These are phyloP conservation scores for Aphis craccivora DNA, from an alignment of 1,140 invertebrate genomes.

Conservation along the genomic window DNA sequence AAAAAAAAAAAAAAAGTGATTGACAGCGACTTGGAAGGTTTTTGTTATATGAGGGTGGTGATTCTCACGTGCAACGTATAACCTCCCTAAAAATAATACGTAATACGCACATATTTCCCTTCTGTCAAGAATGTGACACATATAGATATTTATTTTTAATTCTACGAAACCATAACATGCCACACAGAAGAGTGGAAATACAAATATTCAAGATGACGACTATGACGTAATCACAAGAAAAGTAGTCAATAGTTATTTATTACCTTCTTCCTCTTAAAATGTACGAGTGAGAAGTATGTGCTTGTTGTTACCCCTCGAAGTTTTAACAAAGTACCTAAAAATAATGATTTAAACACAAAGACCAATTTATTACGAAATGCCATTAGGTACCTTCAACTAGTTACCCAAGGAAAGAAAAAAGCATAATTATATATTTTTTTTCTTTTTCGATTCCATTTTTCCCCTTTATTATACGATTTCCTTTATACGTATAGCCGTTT, in stretches of 20 bases:
- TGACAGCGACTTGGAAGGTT: background rate
- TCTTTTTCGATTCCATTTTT: background rate
- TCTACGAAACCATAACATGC: background rate
- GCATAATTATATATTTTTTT: constrained; percentile 3
- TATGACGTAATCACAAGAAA: background rate
- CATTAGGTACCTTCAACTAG: background rate
- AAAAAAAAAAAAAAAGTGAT: background rate
- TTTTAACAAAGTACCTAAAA: background rate
- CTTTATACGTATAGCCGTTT: background rate
- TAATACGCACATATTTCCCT: background rate
- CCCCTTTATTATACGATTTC: background rate
- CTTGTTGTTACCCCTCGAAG: background rate
- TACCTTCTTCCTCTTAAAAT: background rate
- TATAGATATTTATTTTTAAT: constrained; percentile 34
- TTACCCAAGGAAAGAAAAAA: background rate
- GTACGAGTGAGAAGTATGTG: background rate
- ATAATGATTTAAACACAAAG: constrained; percentile 30
- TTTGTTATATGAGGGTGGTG: background rate
- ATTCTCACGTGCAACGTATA: background rate
- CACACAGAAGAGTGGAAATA: background rate
- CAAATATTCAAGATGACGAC: background rate
- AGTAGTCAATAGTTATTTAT: background rate
- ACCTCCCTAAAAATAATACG: background rate
- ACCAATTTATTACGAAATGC: constrained; percentile 30
- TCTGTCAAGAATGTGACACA: background rate